A percentile compares a stretch with the other conserved stretches of the same genome.
Evolutionary conservation across 2,113 vertebrate genomes (phyloP).

Genomic region (Spea multiplicata): DNA sequence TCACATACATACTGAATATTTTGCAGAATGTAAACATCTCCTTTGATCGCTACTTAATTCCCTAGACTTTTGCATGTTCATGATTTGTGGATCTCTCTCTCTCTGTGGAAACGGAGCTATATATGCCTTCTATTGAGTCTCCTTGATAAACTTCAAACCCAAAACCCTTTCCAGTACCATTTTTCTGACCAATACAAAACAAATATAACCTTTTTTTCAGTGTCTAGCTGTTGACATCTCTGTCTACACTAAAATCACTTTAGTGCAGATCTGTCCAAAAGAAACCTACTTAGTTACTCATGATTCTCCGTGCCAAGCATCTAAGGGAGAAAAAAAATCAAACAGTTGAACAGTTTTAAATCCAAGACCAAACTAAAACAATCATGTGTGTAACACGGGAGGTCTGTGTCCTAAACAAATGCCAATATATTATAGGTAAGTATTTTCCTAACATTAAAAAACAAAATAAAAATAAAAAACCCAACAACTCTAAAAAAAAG

Average conservation of each 20-base stretch:
- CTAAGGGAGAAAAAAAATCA: not conserved
- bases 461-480: too few species aligned
- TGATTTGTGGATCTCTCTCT: not conserved
- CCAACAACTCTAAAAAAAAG: too few species aligned
- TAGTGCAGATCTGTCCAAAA: not conserved
- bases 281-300: not conserved
- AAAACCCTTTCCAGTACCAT: not conserved
- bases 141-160: not conserved
- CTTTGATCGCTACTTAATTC: not conserved
- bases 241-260: not conserved
- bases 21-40: not conserved
- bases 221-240: not conserved
- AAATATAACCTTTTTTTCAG: not conserved
- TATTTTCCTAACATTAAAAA: too few species aligned
- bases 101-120: not conserved
- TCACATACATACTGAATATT: too few species aligned
- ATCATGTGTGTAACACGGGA: too few species aligned
- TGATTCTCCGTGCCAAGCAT: not conserved
- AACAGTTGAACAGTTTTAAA: not conserved
- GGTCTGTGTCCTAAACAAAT: too few species aligned
- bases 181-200: not conserved
- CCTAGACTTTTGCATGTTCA: not conserved
- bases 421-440: too few species aligned
- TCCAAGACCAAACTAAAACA: too few species aligned
- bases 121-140: not conserved